Evolutionary conservation across 2,888 invertebrate species (phyloP), one percentile per base, ranked within the genome.

Genomic region (Hecatera dysodea): DNA sequence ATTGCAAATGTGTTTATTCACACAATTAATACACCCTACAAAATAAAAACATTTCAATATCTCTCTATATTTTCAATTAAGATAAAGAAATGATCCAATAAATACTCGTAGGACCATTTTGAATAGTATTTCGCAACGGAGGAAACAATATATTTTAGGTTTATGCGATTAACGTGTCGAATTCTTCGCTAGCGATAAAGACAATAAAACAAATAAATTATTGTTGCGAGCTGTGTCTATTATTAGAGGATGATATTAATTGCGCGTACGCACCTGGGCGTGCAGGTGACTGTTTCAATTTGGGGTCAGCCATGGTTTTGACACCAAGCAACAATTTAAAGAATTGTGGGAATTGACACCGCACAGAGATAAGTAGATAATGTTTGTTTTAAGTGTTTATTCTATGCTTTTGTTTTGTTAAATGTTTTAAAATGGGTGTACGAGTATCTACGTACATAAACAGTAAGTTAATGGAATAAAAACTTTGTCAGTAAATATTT

Each of bases 201-300:
- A 89, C 86, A 90, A 90, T 92, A 92, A 92, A 93, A 91, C 89
- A 91, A 93, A 93, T 93, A 92, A 91, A 92, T 89, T 78, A 77
- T 76, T 73, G 74, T 80, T 86, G 89, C 87, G 86, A 86, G 86
- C 89, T 89, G 85, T 87, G 87, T 90, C 90, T 93, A 92, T 91
- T 94, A 93, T 90, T 91, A 90, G 92, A 91, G 89, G 92, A 92
- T 91, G 91, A 88, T 93, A 93, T 94, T 94, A 94, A 94, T 94
- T 94, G 94, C 93, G 89, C 84, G 71, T 52, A 80, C 92, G 93
- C 95, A 95, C 95, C 95, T 95, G 95, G 95, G 92, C 86, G 78
- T 88, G 94, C 95, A 95, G 95, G 95, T 95, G 95, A 93, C 90
- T 89, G 81, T 87, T 84, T 85, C 89, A 89, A 89, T 93, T 95